Conservation (phyloP, 2,113 vertebrate genomes). For the Dendrocopos noguchii region DNA sequence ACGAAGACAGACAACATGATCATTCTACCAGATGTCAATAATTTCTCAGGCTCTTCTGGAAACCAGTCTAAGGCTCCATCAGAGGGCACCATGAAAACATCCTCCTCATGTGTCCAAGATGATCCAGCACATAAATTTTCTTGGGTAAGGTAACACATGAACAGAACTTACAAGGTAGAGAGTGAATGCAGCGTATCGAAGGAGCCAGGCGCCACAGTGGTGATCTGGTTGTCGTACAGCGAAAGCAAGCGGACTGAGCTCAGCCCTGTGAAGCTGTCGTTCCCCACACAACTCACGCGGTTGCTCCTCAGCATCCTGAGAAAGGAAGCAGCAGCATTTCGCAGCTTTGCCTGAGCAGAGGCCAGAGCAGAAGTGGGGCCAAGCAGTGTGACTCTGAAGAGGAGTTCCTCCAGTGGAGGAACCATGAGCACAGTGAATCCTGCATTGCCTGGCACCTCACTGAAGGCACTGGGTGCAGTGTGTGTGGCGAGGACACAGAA, state of each 20-base stretch:
- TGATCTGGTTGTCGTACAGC: slow-evolving; percentile 97
- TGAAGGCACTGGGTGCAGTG: not conserved
- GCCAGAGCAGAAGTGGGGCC: not conserved
- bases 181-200: slow-evolving; percentile 95
- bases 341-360: not conserved
- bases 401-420: not conserved
- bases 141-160: not conserved
- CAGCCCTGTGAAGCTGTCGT: slow-evolving; percentile 93
- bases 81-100: not conserved
- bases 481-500: not conserved
- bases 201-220: slow-evolving; percentile 90
- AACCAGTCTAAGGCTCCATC: not conserved
- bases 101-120: not conserved
- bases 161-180: slow-evolving; percentile 89
- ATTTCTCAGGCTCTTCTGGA: not conserved
- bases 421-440: not conserved
- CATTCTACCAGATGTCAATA: not conserved
- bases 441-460: not conserved
- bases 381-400: not conserved
- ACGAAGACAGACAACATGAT: not conserved
- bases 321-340: not conserved
- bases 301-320: slow-evolving; percentile 96
- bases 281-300: slow-evolving; percentile 94
- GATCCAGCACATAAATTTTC: too few relatives aligned
- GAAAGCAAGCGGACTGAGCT: slow-evolving; percentile 96